Evolutionary conservation across 64 coral and sea anemone species (phyloP), one percentile per base, ranked within the genome.

Genomic region (Montipora foliosa): DNA sequence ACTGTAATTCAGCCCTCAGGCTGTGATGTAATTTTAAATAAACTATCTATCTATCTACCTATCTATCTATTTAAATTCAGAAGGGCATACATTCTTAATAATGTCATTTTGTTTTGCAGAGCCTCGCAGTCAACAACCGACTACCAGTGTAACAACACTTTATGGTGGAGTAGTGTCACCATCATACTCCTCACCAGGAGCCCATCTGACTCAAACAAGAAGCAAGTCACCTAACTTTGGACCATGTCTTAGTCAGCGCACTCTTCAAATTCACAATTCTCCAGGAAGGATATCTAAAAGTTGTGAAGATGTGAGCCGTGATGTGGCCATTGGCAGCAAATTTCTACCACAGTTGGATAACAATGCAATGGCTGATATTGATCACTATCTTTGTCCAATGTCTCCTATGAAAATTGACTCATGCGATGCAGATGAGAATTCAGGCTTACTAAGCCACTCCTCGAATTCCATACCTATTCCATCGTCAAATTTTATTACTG

Each of bases 361-460:
- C 22, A 72, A 55, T 77, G 16, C 51, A 47, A 24, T 66, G 47
- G 67, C 60, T 25, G 84, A 93, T 50, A 71, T 93, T 49, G 92
- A 93, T 68, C 49, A 77, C 45, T 78, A 88, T 50, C 62, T 93
- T 51, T 88, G 92, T 52, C 92, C 92, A 88, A 49, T 78, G 49
- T 93, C 92, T 6, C 92, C 92, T 15, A 93, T 93, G 92, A 87
- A 75, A 88, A 49, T 93, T 22, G 92, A 93, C 22, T 86, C 82
- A 47, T 86, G 46, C 21, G 60, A 87, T 70, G 49, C 48, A 8
- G 48, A 81, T 69, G 84, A 93, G 59, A 59, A 48, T 68, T 67
- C 85, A 21, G 16, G 58, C 52, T 47, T 89, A 62, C 25, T 93
- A 10, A 69, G 67, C 64, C 47, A 72, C n/a, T 47, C 81, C 4